Evolutionary conservation across 2,888 invertebrate species (phyloP).

Genomic region (Acanthacorydalis orientalis): DNA sequence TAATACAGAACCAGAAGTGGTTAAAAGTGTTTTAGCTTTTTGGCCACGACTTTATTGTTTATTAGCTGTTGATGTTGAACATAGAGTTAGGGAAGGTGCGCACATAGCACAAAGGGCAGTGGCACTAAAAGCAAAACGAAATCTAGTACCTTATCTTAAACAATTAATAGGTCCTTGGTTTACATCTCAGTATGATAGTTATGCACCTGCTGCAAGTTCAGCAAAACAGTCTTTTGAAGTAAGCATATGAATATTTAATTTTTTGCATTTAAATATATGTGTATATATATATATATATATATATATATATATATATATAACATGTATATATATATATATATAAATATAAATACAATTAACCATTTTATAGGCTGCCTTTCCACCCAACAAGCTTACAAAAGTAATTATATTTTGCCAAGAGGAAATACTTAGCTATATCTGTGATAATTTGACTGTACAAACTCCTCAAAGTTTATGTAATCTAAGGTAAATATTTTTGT

Average conservation of each 20-base stretch:
- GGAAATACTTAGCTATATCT: slow-evolving; percentile 59
- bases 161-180: slow-evolving; percentile 73
- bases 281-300: too few species aligned
- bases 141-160: slow-evolving; percentile 63
- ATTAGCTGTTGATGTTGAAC: slow-evolving; percentile 62
- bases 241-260: too few species aligned
- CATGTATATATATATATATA: too few species aligned
- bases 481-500: slow-evolving; percentile 24
- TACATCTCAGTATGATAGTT: slow-evolving; percentile 67
- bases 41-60: slow-evolving; percentile 71
- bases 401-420: slow-evolving; percentile 68
- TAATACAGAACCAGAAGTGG: slow-evolving; percentile 42
- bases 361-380: slow-evolving; percentile 50
- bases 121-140: slow-evolving; percentile 50
- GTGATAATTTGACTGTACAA: slow-evolving; percentile 48
- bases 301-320: too few species aligned
- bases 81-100: slow-evolving; percentile 65
- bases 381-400: slow-evolving; percentile 56
- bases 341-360: too few species aligned
- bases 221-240: slow-evolving; percentile 50
- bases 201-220: slow-evolving; percentile 64
- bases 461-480: slow-evolving; percentile 35
- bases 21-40: slow-evolving; percentile 55
- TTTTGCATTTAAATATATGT: too few species aligned
- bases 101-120: slow-evolving; percentile 57